phyloP scores from a whole-genome alignment of 2,888 invertebrate genomes.

The Agrochola circellaris region DNA sequence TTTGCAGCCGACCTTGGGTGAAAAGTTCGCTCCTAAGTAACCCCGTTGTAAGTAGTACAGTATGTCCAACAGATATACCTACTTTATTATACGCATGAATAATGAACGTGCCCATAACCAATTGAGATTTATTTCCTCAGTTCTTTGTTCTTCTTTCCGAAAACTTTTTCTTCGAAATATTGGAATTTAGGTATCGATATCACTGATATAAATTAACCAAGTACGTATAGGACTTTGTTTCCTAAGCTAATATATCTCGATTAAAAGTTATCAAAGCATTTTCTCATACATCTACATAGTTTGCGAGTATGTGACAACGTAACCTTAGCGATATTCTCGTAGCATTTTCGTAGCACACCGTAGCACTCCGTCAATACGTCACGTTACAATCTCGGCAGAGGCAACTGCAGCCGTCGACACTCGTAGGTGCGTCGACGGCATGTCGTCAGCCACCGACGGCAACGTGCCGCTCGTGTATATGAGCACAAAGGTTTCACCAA shows the following conservation, averaged over 20 bases:
- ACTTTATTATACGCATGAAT: conserved; percentile 35
- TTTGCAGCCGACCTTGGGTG: conserved; percentile 61
- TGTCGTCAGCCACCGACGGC: too few relatives aligned
- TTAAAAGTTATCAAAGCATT: conserved; percentile 9
- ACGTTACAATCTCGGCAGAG: too few relatives aligned
- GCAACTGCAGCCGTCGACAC: too few relatives aligned
- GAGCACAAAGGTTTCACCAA: not conserved
- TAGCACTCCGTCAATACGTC: conserved; percentile 31
- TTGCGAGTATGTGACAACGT: conserved; percentile 2
- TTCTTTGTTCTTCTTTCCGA: conserved; percentile 30
- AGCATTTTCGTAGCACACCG: conserved; percentile 51
- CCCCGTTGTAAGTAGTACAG: conserved; percentile 50
- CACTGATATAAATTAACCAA: conserved; percentile 45
- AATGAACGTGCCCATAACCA: conserved; percentile 39
- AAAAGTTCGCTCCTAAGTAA: conserved; percentile 65
- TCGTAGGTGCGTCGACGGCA: too few relatives aligned
- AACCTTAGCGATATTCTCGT: conserved; percentile 35
- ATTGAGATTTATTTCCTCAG: conserved; percentile 56
- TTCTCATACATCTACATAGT: not conserved
- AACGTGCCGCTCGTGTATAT: too few relatives aligned
- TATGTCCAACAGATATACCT: conserved; percentile 36
- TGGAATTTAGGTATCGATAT: conserved; percentile 33
- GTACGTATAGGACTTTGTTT: conserved; percentile 8
- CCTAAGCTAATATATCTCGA: not conserved
- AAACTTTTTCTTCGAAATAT: conserved; percentile 18